A percentile compares a stretch with the other conserved stretches of the same genome.
Evolutionary conservation across 2,888 invertebrate genomes (phyloP).

Genomic region (Cephus rjabovi): DNA sequence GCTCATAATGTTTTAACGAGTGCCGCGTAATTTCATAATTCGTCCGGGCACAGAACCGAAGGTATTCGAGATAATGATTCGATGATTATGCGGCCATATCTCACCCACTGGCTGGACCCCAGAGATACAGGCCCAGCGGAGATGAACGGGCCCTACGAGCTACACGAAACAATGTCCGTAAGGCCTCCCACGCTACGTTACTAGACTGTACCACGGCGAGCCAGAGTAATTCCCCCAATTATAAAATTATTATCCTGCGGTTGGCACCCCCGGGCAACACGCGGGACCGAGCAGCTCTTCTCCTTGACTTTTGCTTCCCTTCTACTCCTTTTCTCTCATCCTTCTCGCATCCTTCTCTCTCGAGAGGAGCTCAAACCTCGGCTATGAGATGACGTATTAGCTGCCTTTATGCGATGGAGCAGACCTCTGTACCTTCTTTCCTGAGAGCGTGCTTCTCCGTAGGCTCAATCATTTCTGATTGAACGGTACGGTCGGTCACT

Average conservation of each 20-base stretch:
- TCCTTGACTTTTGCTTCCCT: conserved; percentile 25
- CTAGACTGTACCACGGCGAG: conserved; percentile 60
- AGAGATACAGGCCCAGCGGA: conserved; percentile 47
- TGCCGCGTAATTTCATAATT: conserved; percentile 61
- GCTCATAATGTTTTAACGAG: conserved; percentile 60
- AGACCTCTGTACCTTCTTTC: too few relatives aligned
- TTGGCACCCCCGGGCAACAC: conserved; percentile 65
- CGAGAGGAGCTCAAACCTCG: neutral
- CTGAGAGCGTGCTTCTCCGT: too few relatives aligned
- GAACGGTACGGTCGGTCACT: too few relatives aligned
- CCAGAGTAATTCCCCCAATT: conserved; percentile 65
- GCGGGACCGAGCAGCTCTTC: conserved; percentile 46
- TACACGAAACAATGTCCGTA: conserved; percentile 58
- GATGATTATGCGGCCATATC: conserved; percentile 65
- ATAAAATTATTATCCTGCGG: conserved; percentile 66
- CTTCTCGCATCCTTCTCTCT: conserved; percentile 10
- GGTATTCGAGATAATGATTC: conserved; percentile 58
- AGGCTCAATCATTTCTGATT: too few relatives aligned
- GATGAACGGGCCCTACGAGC: conserved; percentile 43
- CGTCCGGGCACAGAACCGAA: conserved; percentile 40
- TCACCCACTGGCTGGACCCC: conserved; percentile 55
- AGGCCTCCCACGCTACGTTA: conserved; percentile 60
- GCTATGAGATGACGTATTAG: conserved; percentile 1
- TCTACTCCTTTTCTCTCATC: conserved; percentile 22
- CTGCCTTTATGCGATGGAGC: neutral